Conservation (phyloP, 2,888 invertebrate species). For the Acrocera orbiculus region DNA sequence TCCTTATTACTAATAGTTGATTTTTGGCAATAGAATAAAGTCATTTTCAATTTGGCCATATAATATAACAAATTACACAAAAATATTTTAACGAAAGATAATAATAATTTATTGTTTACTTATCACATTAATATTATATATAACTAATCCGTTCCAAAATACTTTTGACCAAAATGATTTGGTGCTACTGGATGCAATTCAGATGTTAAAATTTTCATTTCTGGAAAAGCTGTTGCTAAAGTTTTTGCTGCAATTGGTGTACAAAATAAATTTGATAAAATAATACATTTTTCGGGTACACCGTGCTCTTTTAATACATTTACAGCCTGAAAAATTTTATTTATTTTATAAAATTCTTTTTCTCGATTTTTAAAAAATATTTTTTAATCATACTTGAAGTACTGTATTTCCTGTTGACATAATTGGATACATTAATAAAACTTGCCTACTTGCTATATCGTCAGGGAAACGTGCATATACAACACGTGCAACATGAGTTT, state of each 20-base stretch:
- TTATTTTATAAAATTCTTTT: neutral
- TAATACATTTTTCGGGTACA: conserved; percentile 84
- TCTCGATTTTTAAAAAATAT: neutral
- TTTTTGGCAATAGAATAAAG: too few species aligned
- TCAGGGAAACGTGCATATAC: conserved; percentile 97
- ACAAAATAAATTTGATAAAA: conserved; percentile 93
- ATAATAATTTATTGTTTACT: too few species aligned
- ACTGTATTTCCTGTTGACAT: conserved; percentile 98
- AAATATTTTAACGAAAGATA: neutral
- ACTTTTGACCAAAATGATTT: conserved; percentile 95
- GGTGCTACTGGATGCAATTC: conserved; percentile 91
- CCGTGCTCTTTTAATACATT: conserved; percentile 86
- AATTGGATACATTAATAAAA: conserved; percentile 95
- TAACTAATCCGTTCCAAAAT: conserved; percentile 87
- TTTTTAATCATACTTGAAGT: conserved; percentile 51
- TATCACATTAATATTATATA: too few species aligned
- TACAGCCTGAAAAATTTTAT: conserved; percentile 51
- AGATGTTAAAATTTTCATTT: conserved; percentile 89
- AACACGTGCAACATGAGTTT: conserved; percentile 90
- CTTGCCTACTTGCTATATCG: conserved; percentile 74
- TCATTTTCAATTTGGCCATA: too few species aligned
- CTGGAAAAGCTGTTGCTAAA: conserved; percentile 66
- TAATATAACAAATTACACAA: neutral
- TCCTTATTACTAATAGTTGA: too few species aligned
- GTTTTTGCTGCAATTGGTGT: conserved; percentile 81